phyloP scores from a whole-genome alignment of 92 coral and sea anemone species.

The Porites divaricata region DNA sequence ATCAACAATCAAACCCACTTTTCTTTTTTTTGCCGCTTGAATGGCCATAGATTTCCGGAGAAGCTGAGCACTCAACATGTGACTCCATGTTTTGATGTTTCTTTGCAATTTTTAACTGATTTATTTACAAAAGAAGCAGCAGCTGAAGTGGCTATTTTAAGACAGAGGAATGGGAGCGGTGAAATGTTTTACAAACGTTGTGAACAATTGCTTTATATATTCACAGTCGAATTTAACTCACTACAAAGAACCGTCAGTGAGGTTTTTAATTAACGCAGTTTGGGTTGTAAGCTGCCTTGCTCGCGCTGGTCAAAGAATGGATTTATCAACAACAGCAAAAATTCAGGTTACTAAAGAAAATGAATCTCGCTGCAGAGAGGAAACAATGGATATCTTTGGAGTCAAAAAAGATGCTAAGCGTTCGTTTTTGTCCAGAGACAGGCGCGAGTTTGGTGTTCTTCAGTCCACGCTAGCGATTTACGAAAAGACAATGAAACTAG shows the following conservation, averaged over 20 bases:
- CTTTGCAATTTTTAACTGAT: background rate
- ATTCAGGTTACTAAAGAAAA: constrained; percentile 26
- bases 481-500: constrained; percentile 11
- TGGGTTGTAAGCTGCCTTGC: background rate
- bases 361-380: constrained; percentile 25
- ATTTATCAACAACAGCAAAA: background rate
- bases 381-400: constrained; percentile 31
- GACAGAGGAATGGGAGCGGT: background rate
- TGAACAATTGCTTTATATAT: background rate
- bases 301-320: background rate
- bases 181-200: background rate
- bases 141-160: constrained; percentile 7
- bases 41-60: constrained; percentile 3
- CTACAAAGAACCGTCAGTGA: no score
- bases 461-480: constrained; percentile 18
- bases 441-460: constrained; percentile 26
- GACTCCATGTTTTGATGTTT: background rate
- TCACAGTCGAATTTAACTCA: no score
- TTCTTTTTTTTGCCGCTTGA: background rate
- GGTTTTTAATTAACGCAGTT: background rate
- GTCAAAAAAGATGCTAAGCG: constrained; percentile 35
- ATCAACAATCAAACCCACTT: background rate
- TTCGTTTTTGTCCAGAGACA: constrained; percentile 31
- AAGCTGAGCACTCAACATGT: background rate
- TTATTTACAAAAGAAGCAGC: background rate